A percentile compares a stretch with the other conserved stretches of the same genome.
phyloP scores from a whole-genome alignment of 2,888 invertebrate genomes.

The Aspidapion aeneum region DNA sequence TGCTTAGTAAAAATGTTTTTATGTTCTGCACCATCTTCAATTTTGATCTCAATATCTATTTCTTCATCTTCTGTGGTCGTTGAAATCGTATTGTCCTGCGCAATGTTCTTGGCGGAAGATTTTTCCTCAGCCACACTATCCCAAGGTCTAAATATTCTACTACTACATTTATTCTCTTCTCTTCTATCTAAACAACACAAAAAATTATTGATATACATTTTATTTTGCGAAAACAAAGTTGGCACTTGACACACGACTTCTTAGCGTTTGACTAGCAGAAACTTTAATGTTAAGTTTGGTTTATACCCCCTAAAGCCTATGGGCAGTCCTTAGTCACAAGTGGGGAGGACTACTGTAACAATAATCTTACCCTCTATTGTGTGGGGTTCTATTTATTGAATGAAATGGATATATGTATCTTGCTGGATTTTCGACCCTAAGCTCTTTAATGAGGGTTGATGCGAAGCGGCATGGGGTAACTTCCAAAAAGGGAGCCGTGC shows the following conservation, averaged over 20 bases:
- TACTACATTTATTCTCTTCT: constrained; percentile 29
- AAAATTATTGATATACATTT: constrained; percentile 30
- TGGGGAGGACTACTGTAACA: constrained; percentile 45
- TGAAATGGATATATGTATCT: constrained; percentile 43
- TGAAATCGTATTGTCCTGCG: constrained; percentile 57
- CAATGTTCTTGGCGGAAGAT: constrained; percentile 29
- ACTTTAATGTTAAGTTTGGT: constrained; percentile 41
- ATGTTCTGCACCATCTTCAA: constrained; percentile 5
- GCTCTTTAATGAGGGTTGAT: constrained; percentile 26
- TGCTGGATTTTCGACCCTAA: background rate
- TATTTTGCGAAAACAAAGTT: constrained; percentile 4
- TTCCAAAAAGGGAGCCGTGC: constrained; percentile 9
- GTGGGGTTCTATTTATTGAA: constrained; percentile 40
- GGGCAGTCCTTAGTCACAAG: constrained; percentile 43
- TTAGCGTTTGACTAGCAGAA: constrained; percentile 39
- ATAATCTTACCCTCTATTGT: constrained; percentile 46
- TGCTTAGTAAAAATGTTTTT: background rate
- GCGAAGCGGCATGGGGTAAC: constrained; percentile 26
- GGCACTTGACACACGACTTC: constrained; percentile 39
- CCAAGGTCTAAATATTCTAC: constrained; percentile 39
- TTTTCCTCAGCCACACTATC: constrained; percentile 25
- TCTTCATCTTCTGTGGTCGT: constrained; percentile 50
- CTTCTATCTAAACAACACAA: constrained; percentile 23
- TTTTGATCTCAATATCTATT: background rate
- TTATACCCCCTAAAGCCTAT: constrained; percentile 26